Evolutionary conservation across 2,113 vertebrate species (phyloP).

Genomic region (Kryptolebias marmoratus): DNA sequence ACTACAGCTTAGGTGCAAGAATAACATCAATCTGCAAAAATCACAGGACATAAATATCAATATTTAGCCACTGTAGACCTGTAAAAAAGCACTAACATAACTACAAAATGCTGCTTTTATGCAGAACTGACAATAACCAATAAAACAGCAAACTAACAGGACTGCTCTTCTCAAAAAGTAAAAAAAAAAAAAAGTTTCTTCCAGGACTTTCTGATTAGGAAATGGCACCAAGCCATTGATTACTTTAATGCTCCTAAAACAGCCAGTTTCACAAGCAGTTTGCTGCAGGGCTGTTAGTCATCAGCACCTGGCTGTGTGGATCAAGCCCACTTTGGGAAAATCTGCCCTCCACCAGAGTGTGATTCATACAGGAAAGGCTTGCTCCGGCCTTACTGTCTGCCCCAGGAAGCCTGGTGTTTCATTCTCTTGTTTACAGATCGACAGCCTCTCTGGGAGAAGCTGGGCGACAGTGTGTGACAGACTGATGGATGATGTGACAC

Average conservation of each 20-base stretch:
- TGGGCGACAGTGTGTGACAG: slow-evolving; percentile 61
- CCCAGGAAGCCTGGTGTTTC: slow-evolving; percentile 39
- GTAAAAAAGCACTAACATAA: too few species aligned
- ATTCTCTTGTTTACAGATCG: slow-evolving; percentile 72
- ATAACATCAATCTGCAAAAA: background rate
- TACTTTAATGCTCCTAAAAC: slow-evolving; percentile 23
- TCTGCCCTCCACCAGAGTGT: slow-evolving; percentile 13
- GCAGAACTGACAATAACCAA: too few species aligned
- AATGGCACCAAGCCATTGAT: slow-evolving; percentile 33
- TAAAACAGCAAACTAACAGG: too few species aligned
- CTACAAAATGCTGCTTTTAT: too few species aligned
- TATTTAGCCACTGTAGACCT: background rate
- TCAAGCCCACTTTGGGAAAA: slow-evolving; percentile 36
- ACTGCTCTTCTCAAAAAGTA: too few species aligned
- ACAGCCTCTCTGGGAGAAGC: slow-evolving; percentile 62
- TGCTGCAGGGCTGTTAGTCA: slow-evolving; percentile 42
- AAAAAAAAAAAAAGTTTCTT: background rate
- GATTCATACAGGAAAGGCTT: slow-evolving; percentile 35
- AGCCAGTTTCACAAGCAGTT: background rate
- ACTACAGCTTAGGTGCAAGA: background rate
- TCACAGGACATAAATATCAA: background rate
- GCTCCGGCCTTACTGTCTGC: slow-evolving; percentile 37
- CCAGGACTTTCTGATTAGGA: slow-evolving; percentile 25
- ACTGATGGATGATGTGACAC: slow-evolving; percentile 77
- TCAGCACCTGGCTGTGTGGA: slow-evolving; percentile 45